Evolutionary conservation across 2,797 vertebrate species (phyloP).

Genomic region (Emydoidea blandingii): DNA sequence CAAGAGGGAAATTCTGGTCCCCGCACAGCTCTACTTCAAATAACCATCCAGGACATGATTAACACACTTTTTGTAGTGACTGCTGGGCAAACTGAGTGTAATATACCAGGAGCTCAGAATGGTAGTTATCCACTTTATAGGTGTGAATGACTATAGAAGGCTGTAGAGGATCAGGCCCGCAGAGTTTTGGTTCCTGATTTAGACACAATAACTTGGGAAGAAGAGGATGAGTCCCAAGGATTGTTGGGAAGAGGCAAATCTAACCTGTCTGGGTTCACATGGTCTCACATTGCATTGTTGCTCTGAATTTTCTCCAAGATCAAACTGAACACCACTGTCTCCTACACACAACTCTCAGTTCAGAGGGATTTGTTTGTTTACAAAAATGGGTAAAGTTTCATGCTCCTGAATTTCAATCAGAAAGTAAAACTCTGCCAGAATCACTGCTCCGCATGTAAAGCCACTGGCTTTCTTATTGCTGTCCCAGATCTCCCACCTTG

Average conservation of each 20-base stretch:
- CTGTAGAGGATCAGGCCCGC: background rate
- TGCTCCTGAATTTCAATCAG: background rate
- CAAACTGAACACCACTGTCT: background rate
- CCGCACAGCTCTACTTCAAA: background rate
- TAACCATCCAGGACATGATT: background rate
- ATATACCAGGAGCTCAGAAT: fast-evolving
- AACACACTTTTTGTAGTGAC: fast-evolving
- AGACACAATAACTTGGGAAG: background rate
- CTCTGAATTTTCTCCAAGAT: fast-evolving
- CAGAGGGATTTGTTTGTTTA: fast-evolving
- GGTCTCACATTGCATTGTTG: fast-evolving
- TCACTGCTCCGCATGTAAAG: background rate
- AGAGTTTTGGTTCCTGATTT: background rate
- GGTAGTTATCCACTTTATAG: background rate
- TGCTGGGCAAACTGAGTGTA: background rate
- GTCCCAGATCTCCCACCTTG: background rate
- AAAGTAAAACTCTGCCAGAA: background rate
- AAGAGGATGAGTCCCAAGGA: background rate
- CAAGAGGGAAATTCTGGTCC: background rate
- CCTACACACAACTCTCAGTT: fast-evolving
- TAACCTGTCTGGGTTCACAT: background rate
- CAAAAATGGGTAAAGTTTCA: background rate
- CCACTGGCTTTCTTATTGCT: background rate
- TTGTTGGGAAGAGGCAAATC: background rate
- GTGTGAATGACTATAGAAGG: background rate